phyloP scores from a whole-genome alignment of 2,113 vertebrate genomes.

The Amblyopsis rosae region DNA sequence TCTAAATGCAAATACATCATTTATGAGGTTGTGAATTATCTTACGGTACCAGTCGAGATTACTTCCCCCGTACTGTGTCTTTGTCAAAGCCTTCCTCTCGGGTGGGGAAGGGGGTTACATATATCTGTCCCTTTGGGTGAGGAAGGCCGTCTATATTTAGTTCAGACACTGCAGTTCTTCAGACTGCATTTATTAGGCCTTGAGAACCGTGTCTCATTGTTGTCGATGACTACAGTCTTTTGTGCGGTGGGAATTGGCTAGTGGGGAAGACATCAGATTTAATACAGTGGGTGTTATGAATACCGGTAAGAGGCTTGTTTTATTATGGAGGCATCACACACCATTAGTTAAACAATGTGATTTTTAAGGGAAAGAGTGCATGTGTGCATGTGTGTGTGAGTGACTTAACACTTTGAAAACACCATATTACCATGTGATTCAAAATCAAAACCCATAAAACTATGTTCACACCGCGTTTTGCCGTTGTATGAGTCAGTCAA shows the following conservation, averaged over 20 bases:
- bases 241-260: background rate
- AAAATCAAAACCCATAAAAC: too few relatives aligned
- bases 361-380: too few relatives aligned
- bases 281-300: background rate
- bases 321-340: too few relatives aligned
- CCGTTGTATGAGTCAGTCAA: too few relatives aligned
- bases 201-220: background rate
- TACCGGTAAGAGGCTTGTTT: too few relatives aligned
- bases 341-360: too few relatives aligned
- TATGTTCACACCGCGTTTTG: too few relatives aligned
- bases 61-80: constrained; percentile 25
- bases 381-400: too few relatives aligned
- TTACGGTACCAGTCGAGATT: background rate
- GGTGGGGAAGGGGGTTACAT: constrained; percentile 1
- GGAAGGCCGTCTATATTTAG: constrained; percentile 32
- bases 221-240: background rate
- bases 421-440: too few relatives aligned
- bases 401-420: too few relatives aligned
- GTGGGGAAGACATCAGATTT: background rate
- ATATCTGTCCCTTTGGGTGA: constrained; percentile 18
- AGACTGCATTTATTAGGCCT: background rate
- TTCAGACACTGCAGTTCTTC: constrained; percentile 1
- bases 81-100: constrained; percentile 15
- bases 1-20: constrained; percentile 12
- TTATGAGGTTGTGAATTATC: constrained; percentile 1